phyloP scores from a whole-genome alignment of 2,113 vertebrate species.

The Hystrix cristata region DNA sequence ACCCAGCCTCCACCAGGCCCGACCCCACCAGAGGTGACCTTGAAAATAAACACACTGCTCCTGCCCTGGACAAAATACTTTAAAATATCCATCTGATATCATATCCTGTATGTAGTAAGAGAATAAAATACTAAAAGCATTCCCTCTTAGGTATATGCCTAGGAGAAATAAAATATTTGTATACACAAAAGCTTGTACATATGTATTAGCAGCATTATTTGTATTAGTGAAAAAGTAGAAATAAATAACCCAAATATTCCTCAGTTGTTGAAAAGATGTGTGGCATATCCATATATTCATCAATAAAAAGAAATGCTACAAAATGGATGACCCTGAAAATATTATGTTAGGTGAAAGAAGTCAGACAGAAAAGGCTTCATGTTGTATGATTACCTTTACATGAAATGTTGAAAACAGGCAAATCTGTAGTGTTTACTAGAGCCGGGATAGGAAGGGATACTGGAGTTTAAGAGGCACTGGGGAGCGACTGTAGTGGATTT shows the following conservation, averaged over 20 bases:
- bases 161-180: neutral
- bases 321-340: neutral
- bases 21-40: neutral
- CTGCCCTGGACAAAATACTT: neutral
- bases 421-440: no score
- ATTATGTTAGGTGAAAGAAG: neutral
- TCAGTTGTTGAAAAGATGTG: neutral
- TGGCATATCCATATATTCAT: neutral
- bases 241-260: neutral
- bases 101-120: neutral
- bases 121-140: neutral
- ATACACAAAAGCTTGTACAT: neutral
- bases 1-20: neutral
- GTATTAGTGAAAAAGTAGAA: neutral
- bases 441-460: neutral
- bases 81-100: neutral
- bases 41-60: neutral
- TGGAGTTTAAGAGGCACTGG: neutral
- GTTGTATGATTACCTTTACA: neutral
- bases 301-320: neutral
- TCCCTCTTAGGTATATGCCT: neutral
- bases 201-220: neutral
- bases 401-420: neutral
- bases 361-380: neutral
- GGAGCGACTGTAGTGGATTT: neutral